Evolutionary conservation across 2,797 vertebrate genomes (phyloP), one percentile per base, ranked within the genome.

Genomic region (Rhincodon typus): DNA sequence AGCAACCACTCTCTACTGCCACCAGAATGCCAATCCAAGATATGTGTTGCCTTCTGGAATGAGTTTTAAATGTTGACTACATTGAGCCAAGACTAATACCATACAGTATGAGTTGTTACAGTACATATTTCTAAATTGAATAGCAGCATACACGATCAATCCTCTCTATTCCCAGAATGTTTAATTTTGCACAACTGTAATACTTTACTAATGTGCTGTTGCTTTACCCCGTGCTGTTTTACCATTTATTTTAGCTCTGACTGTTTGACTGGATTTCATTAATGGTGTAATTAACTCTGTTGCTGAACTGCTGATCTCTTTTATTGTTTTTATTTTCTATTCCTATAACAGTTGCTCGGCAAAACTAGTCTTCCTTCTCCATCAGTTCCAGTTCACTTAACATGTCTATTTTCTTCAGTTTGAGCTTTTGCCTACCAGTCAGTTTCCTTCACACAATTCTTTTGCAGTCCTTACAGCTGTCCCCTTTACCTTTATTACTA

Each of bases 251-350:
- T 84, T 42, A 46, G 42, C 82, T 84, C 46, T 84, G 82, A 4
- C 82, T 84, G 82, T 46, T 84, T 46, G 82, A 84, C 38, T 84
- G 42, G 42, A 46, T 84, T 84, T 84, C 8, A 38, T 46, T 46
- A 46, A 84, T 46, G 82, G 23, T 84, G 38, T 84, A 84, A 84
- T 84, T 84, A 84, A 84, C 82, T 84, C 42, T 84, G 82, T 84
- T 25, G 82, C 82, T 46, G 42, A 46, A 84, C 82, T 46, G 82
- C 42, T 84, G 38, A 84, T 84, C 82, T 84, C 17, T 84, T 84
- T 79, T 1, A 82, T 82, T 82, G 77, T 82, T 82, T 82, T 25
- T 42, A 46, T 84, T 84, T 84, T 84, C 82, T 84, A 46, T 84
- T 84, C 82, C 42, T 38, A 46, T 46, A 25, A 84, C 82, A 84